A percentile compares a stretch with the other conserved stretches of the same genome.
Evolutionary conservation across 2,113 vertebrate species (phyloP).

Genomic region (Rhineura floridana): DNA sequence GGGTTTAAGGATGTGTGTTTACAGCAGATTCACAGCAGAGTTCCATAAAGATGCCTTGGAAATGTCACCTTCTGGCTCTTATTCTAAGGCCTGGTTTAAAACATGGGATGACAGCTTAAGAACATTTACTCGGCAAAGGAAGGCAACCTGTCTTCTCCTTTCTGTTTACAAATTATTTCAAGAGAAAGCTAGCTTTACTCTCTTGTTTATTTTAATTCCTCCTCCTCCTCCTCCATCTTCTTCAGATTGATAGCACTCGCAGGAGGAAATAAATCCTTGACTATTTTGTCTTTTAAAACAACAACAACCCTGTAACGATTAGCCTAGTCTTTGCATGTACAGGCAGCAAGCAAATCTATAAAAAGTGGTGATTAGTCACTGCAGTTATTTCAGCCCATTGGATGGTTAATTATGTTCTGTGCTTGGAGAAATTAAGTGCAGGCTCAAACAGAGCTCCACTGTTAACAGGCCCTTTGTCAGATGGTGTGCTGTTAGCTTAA

Average conservation of each 20-base stretch:
- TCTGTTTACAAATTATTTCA: constrained; percentile 51
- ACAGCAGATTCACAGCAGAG: constrained; percentile 10
- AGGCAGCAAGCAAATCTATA: constrained; percentile 21
- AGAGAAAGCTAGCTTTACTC: constrained; percentile 30
- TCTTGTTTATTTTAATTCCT: not conserved
- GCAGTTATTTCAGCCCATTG: constrained; percentile 41
- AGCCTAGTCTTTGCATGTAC: constrained; percentile 21
- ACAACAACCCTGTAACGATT: constrained; percentile 11
- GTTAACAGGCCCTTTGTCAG: constrained; percentile 35
- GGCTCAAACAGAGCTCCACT: constrained; percentile 44
- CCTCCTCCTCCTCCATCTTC: too few species aligned
- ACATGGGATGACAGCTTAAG: constrained; percentile 26
- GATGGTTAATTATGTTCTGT: constrained; percentile 51
- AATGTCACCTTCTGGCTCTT: constrained; percentile 46
- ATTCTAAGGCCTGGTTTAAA: constrained; percentile 56
- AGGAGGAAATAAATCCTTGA: not conserved
- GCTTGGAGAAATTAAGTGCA: constrained; percentile 49
- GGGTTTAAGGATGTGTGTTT: constrained; percentile 8
- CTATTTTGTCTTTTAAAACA: not conserved
- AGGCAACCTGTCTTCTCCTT: constrained; percentile 27
- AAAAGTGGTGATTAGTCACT: constrained; percentile 43
- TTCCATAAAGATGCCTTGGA: constrained; percentile 46
- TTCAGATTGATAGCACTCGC: not conserved
- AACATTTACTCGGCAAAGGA: constrained; percentile 46
- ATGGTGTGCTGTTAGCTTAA: constrained; percentile 54